A percentile compares a stretch with the other conserved stretches of the same genome.
These are phyloP conservation scores for Alouatta palliata DNA, from an alignment of 2,113 vertebrate genomes.

Conservation along the genomic window DNA sequence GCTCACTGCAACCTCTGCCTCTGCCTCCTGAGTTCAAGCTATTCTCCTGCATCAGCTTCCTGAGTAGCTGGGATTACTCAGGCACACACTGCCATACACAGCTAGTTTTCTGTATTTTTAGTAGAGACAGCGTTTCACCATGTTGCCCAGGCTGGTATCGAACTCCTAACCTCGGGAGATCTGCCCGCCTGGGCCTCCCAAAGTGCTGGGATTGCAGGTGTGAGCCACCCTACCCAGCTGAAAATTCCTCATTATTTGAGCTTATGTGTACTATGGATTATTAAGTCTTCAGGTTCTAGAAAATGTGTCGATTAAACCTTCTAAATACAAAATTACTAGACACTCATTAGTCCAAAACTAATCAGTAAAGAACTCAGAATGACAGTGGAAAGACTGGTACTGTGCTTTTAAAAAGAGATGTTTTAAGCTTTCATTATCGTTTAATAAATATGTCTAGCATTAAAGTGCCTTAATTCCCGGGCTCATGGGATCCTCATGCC, in stretches of 20 bases:
- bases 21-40: too few relatives aligned
- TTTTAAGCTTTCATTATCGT: neutral
- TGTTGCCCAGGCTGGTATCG: too few relatives aligned
- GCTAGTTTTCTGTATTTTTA: too few relatives aligned
- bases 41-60: too few relatives aligned
- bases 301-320: neutral
- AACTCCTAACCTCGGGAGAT: too few relatives aligned
- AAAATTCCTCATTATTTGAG: conserved; percentile 36
- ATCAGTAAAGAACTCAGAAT: conserved; percentile 24
- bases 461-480: neutral
- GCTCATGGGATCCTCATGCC: neutral
- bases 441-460: conserved; percentile 10
- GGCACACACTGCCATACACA: too few relatives aligned
- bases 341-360: neutral
- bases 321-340: conserved; percentile 29
- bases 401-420: neutral
- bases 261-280: conserved; percentile 20
- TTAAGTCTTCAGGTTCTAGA: neutral
- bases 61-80: too few relatives aligned
- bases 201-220: too few relatives aligned
- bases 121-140: too few relatives aligned
- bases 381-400: neutral
- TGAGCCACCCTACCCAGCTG: too few relatives aligned
- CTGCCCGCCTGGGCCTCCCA: too few relatives aligned
- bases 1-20: too few relatives aligned